phyloP scores from a whole-genome alignment of 1,140 invertebrate genomes.

The Sitophilus oryzae region DNA sequence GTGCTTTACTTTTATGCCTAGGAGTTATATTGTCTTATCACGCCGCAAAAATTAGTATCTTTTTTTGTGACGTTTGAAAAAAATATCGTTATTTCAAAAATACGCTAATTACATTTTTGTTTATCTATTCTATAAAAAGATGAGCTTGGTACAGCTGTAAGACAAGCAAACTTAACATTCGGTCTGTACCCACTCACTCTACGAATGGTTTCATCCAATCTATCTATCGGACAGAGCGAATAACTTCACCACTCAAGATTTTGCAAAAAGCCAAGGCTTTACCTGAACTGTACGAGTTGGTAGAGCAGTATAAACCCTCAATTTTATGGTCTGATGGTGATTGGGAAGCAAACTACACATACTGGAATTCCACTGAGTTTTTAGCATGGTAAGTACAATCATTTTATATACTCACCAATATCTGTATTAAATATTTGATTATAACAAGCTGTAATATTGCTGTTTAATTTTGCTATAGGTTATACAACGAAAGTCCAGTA shows the following conservation, averaged over 20 bases:
- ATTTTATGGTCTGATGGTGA: slow-evolving; percentile 93
- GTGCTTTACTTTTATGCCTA: too few relatives aligned
- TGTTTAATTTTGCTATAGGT: slow-evolving; percentile 50
- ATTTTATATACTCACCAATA: not conserved
- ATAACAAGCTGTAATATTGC: slow-evolving; percentile 69
- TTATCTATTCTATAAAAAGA: slow-evolving; percentile 44
- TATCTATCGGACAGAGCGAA: slow-evolving; percentile 68
- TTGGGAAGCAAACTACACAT: slow-evolving; percentile 73
- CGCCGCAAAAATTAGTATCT: too few relatives aligned
- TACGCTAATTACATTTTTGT: not conserved
- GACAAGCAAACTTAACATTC: slow-evolving; percentile 64
- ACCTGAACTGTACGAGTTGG: slow-evolving; percentile 68
- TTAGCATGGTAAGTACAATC: slow-evolving; percentile 64
- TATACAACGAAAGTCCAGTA: slow-evolving; percentile 93
- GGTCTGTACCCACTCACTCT: slow-evolving; percentile 84
- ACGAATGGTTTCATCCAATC: slow-evolving; percentile 87
- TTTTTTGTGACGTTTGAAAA: too few relatives aligned
- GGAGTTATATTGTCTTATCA: too few relatives aligned
- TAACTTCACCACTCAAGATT: slow-evolving; percentile 61
- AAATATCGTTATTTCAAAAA: too few relatives aligned
- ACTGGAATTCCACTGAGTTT: slow-evolving; percentile 76
- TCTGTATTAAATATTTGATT: not conserved
- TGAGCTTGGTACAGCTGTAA: slow-evolving; percentile 66
- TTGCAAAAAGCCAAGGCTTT: slow-evolving; percentile 61
- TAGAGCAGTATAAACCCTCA: slow-evolving; percentile 77